phyloP scores from a whole-genome alignment of 2,113 vertebrate genomes.

The Peromyscus leucopus region DNA sequence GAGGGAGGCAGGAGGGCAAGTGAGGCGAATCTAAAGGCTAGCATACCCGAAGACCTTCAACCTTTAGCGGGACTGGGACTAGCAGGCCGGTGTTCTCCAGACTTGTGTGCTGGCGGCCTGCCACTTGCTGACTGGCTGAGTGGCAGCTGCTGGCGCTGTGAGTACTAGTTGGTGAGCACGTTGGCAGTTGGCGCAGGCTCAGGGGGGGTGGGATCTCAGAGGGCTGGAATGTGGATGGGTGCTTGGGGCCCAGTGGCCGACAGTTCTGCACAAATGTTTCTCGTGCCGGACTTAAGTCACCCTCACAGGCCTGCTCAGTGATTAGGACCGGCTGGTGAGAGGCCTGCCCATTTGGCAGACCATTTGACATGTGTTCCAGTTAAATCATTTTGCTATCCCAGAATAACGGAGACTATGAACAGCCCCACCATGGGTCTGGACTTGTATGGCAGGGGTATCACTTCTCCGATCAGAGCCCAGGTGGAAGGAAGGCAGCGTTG shows the following conservation, averaged over 20 bases:
- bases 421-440: background rate
- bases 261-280: constrained; percentile 76
- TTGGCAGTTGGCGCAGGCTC: constrained; percentile 77
- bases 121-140: constrained; percentile 80
- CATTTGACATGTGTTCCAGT: constrained; percentile 57
- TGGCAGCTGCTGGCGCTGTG: constrained; percentile 64
- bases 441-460: background rate
- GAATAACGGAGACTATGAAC: constrained; percentile 27
- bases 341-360: constrained; percentile 5
- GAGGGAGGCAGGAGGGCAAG: constrained; percentile 72
- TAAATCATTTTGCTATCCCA: constrained; percentile 52
- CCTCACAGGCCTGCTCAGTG: constrained; percentile 53
- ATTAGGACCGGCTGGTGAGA: constrained; percentile 66
- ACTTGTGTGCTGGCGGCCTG: constrained; percentile 69
- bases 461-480: background rate
- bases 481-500: constrained; percentile 18
- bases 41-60: constrained; percentile 74
- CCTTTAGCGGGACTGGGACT: constrained; percentile 72
- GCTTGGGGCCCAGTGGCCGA: constrained; percentile 57
- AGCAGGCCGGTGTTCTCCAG: constrained; percentile 71
- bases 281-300: constrained; percentile 71
- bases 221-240: constrained; percentile 69
- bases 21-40: constrained; percentile 75
- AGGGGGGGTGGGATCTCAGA: constrained; percentile 60
- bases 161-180: constrained; percentile 78